A percentile compares a stretch with the other conserved stretches of the same genome.
Evolutionary conservation across 92 coral and sea anemone genomes (phyloP).

Genomic region (Scolanthus callimorphus): DNA sequence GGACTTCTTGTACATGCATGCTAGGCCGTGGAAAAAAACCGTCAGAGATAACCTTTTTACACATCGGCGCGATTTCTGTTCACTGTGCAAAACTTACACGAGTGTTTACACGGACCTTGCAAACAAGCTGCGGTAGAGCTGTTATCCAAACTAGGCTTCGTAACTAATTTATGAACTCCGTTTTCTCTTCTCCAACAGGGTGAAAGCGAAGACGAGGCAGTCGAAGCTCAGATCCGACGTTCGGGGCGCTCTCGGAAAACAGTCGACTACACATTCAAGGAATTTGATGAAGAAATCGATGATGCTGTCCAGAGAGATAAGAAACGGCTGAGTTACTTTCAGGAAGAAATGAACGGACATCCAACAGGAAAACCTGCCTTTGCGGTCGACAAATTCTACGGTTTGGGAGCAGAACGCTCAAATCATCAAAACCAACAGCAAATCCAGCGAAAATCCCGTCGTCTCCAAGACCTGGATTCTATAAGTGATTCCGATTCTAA

Average conservation of each 20-base stretch:
- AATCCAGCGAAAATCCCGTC: constrained; percentile 65
- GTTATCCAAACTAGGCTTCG: no score
- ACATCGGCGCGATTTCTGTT: no score
- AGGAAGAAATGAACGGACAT: constrained; percentile 58
- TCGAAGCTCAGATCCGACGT: constrained; percentile 55
- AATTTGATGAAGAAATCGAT: constrained; percentile 90
- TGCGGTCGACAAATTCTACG: constrained; percentile 50
- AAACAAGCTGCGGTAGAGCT: no score
- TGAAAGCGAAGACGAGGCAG: constrained; percentile 63
- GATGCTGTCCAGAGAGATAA: constrained; percentile 85
- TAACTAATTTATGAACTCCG: no score
- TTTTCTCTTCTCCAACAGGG: constrained; percentile 32
- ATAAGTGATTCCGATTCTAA: constrained; percentile 86
- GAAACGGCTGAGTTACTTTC: constrained; percentile 36
- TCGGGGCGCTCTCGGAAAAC: constrained; percentile 93
- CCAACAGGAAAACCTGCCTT: constrained; percentile 49
- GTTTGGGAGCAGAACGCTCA: constrained; percentile 17
- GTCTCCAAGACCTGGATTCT: constrained; percentile 71
- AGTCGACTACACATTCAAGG: constrained; percentile 94
- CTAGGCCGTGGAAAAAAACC: no score
- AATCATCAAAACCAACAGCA: background rate
- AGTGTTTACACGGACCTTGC: background rate
- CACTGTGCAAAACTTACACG: no score
- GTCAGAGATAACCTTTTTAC: no score
- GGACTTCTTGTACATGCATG: no score